Base-by-base conservation (phyloP, 2,797 vertebrate species). In the Scolopax rusticola region DNA sequence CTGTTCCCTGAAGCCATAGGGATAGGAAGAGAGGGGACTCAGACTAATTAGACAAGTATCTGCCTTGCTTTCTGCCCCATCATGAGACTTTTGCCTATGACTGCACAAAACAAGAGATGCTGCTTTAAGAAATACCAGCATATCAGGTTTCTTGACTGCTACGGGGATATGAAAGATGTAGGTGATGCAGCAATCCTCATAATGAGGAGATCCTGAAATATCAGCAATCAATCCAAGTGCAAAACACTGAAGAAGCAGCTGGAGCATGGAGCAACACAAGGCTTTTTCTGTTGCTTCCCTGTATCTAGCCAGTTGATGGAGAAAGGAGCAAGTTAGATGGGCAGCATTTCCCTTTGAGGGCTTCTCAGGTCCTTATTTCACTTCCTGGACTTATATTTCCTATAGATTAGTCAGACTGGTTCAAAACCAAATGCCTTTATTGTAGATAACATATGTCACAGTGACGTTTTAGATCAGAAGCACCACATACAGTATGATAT, bases 121-220 rank as follows among this genome's bases (percentile, higher is more conserved):
- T 84, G n/a, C 32, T 68, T 48, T 30, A 24, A 21, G 28, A 30
- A 17, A 64, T 4, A 27, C 9, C 2, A 4, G 36, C 15, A 63
- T 21, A 36, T 0, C 7, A 3, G 8, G 18, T 28, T 84, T 65
- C 41, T 47, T n/a, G 9, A 67, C n/a, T 43, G 18, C 18, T 51
- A 51, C 8, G 57, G 5, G 9, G 25, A 59, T 19, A 27, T 3
- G 7, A 74, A 48, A 57, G 6, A 25, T 1, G 1, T 3, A 19
- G 41, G 30, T 68, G 45, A 56, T 70, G 11, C 47, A 15, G 10
- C 5, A 2, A 32, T 69, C 25, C 45, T 81, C 33, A 11, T 6
- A 4, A 57, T 7, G 23, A 84, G 11, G 5, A 36, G 6, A 71
- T 20, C 20, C n/a, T 56, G 20, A 16, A 76, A 6, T 18, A 68